phyloP scores from a whole-genome alignment of 2,888 invertebrate species.

The Resseliella maxima region DNA sequence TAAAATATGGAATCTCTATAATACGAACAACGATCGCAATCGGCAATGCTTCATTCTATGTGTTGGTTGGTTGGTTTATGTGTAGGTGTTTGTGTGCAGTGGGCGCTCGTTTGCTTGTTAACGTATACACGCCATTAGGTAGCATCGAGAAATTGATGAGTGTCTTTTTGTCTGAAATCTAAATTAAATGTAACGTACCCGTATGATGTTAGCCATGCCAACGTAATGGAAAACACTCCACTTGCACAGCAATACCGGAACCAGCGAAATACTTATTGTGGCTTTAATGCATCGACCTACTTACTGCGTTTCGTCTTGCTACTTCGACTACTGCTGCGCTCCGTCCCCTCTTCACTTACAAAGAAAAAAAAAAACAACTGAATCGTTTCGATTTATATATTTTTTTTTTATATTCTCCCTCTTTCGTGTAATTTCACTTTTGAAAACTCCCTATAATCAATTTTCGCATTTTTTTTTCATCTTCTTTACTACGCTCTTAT shows the following conservation, averaged over 20 bases:
- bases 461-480: neutral
- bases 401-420: neutral
- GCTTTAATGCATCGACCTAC: constrained; percentile 48
- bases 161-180: constrained; percentile 47
- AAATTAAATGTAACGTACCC: constrained; percentile 22
- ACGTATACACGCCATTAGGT: neutral
- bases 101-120: neutral
- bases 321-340: neutral
- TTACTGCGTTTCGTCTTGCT: neutral
- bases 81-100: neutral
- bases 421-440: neutral
- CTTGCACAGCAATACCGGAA: neutral
- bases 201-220: neutral
- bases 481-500: neutral
- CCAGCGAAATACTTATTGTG: constrained; percentile 34
- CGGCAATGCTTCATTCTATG: neutral
- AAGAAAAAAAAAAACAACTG: too few relatives aligned
- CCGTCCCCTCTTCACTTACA: too few relatives aligned
- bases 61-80: neutral
- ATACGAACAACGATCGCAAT: neutral
- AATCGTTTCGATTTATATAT: neutral
- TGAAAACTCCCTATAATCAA: constrained; percentile 34
- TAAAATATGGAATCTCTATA: constrained; percentile 47
- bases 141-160: constrained; percentile 43
- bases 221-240: neutral